Conservation (phyloP, 2,888 invertebrate species). For the Helobdella robusta region DNA sequence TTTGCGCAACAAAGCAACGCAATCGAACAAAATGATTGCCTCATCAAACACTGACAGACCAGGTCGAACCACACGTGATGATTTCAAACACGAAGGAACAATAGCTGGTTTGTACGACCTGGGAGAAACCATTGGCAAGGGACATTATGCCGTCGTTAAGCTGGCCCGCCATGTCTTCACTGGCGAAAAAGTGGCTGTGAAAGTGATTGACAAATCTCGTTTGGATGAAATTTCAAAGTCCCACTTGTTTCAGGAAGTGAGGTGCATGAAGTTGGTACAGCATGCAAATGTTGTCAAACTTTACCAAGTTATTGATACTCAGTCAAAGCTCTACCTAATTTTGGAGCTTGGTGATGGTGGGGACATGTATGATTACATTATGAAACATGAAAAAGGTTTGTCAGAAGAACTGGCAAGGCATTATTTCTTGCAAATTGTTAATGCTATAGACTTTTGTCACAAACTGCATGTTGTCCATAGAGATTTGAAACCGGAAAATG, state of each 20-base stretch:
- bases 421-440: slow-evolving; percentile 90
- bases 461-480: slow-evolving; percentile 76
- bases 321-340: slow-evolving; percentile 79
- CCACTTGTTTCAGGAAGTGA: slow-evolving; percentile 69
- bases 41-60: too few species aligned
- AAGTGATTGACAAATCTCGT: slow-evolving; percentile 95
- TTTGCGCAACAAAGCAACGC: too few species aligned
- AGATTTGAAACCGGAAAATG: slow-evolving; percentile 97
- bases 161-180: slow-evolving; percentile 95
- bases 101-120: slow-evolving; percentile 80
- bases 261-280: slow-evolving; percentile 97
- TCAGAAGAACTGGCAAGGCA: slow-evolving; percentile 56
- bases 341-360: slow-evolving; percentile 95
- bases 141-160: slow-evolving; percentile 97
- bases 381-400: slow-evolving; percentile 79
- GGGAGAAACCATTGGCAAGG: slow-evolving; percentile 90
- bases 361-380: slow-evolving; percentile 95
- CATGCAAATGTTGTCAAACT: slow-evolving; percentile 95
- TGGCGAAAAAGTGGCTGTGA: slow-evolving; percentile 92
- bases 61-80: too few species aligned
- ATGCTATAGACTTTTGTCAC: slow-evolving; percentile 94
- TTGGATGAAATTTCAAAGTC: slow-evolving; percentile 87
- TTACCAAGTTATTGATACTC: slow-evolving; percentile 98
- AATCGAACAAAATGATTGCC: too few species aligned
- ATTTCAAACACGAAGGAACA: slow-evolving; percentile 35